Percentiles rank a stretch among this genome's conserved stretches.
Evolutionary conservation across 2,113 vertebrate genomes (phyloP).

Genomic region (Callocephalon fimbriatum): DNA sequence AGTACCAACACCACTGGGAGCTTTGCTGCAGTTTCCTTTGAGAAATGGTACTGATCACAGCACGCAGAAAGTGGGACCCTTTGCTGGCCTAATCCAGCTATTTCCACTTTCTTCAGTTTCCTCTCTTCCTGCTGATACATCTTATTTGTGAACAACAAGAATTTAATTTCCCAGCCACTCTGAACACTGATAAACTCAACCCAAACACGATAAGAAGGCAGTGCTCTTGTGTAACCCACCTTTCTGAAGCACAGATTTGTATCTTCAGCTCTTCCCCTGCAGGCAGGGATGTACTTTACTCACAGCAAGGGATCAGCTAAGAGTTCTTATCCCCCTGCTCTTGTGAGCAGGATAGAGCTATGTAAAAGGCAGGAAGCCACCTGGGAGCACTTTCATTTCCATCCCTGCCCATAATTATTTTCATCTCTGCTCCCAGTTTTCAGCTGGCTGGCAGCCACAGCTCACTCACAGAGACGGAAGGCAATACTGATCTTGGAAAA

Average conservation of each 20-base stretch:
- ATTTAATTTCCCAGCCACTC: not conserved
- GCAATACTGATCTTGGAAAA: not conserved
- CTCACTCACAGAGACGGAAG: not conserved
- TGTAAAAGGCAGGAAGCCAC: not conserved
- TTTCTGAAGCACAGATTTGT: not conserved
- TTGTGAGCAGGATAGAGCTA: not conserved
- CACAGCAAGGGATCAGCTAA: not conserved
- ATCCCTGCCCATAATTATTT: not conserved
- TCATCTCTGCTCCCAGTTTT: not conserved
- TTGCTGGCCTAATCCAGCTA: not conserved
- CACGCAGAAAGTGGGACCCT: not conserved
- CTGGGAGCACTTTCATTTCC: not conserved
- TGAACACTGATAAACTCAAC: not conserved
- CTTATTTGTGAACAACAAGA: not conserved
- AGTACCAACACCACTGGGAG: not conserved
- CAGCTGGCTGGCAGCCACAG: not conserved
- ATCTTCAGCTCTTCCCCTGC: not conserved
- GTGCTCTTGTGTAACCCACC: not conserved
- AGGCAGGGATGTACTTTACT: not conserved
- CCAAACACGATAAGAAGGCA: not conserved
- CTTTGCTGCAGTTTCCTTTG: not conserved
- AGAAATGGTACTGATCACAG: rapidly evolving
- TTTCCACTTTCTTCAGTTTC: not conserved
- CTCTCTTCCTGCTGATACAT: not conserved
- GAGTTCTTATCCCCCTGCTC: not conserved